Percentiles rank a stretch among this genome's conserved stretches.
phyloP scores from a whole-genome alignment of 1,140 invertebrate genomes.

The Pseudomyrmex gracilis region DNA sequence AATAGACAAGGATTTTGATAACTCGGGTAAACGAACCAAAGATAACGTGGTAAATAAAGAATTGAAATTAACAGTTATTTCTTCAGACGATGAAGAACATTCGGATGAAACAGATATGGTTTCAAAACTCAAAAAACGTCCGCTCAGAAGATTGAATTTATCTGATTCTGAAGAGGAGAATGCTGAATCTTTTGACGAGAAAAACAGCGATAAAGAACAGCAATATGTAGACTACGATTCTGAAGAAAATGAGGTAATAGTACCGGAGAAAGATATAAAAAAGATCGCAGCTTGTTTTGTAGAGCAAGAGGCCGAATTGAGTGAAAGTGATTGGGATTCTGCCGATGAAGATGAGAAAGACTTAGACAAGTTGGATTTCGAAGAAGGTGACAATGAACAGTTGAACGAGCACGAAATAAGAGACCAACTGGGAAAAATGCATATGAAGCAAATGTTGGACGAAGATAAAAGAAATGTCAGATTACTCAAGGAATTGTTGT shows the following conservation, averaged over 20 bases:
- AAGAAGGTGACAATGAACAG: constrained; percentile 92
- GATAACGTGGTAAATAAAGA: background rate
- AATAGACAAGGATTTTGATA: constrained; percentile 71
- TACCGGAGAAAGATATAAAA: constrained; percentile 84
- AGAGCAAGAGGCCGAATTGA: constrained; percentile 94
- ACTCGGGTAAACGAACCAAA: background rate
- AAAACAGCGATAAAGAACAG: constrained; percentile 78
- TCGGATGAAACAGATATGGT: constrained; percentile 73
- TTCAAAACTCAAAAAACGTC: constrained; percentile 80
- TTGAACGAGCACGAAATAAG: constrained; percentile 89
- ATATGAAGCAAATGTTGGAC: constrained; percentile 91
- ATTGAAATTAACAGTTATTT: constrained; percentile 45
- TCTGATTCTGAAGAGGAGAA: constrained; percentile 83
- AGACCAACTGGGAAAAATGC: constrained; percentile 89
- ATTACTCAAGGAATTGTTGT: constrained; percentile 92
- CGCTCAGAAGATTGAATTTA: constrained; percentile 76
- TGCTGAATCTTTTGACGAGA: constrained; percentile 72
- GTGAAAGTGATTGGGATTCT: constrained; percentile 92
- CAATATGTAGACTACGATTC: constrained; percentile 90
- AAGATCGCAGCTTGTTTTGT: constrained; percentile 89
- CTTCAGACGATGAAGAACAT: constrained; percentile 63
- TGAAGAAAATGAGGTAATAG: constrained; percentile 90
- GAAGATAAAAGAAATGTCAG: constrained; percentile 93
- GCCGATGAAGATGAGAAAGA: constrained; percentile 92
- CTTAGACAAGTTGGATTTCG: constrained; percentile 90